A percentile compares a stretch with the other conserved stretches of the same genome.
Conservation (phyloP, 64 coral and sea anemone species). For the Pachyseris speciosa region DNA sequence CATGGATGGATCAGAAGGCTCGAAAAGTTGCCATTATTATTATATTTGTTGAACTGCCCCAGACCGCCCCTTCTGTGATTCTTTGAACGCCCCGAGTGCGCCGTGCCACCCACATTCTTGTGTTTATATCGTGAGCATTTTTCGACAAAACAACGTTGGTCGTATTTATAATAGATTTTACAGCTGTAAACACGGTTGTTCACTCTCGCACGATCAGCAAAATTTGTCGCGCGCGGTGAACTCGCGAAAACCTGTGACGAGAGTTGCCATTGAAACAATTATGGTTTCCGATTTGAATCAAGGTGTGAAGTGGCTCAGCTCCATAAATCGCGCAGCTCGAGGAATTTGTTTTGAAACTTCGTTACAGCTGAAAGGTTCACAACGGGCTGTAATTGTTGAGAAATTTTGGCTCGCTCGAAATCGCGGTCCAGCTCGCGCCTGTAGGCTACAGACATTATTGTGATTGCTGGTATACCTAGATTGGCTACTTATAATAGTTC, state of each 20-base stretch:
- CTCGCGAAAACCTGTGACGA: slow-evolving; percentile 27
- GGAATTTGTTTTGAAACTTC: not conserved
- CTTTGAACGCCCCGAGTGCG: slow-evolving; percentile 65
- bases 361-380: not conserved
- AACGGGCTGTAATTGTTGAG: slow-evolving; percentile 66
- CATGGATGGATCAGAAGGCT: not conserved
- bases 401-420: slow-evolving; percentile 67
- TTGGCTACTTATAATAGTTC: slow-evolving; percentile 94
- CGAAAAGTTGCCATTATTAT: slow-evolving; percentile 30
- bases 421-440: slow-evolving; percentile 42
- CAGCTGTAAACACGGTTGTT: not conserved
- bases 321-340: slow-evolving; percentile 35
- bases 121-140: not conserved
- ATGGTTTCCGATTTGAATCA: slow-evolving; percentile 89
- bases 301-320: slow-evolving; percentile 77
- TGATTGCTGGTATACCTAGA: slow-evolving; percentile 79
- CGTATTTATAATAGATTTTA: not conserved
- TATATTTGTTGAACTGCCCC: slow-evolving; percentile 48
- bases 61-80: slow-evolving; percentile 72
- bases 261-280: slow-evolving; percentile 73
- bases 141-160: slow-evolving; percentile 7
- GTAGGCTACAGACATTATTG: slow-evolving; percentile 69
- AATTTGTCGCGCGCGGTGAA: slow-evolving; percentile 13
- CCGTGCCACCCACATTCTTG: slow-evolving; percentile 60
- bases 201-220: not conserved